Percentiles rank a stretch among this genome's conserved stretches.
Evolutionary conservation across 2,888 invertebrate genomes (phyloP).

Genomic region (Neoscelio sp.): DNA sequence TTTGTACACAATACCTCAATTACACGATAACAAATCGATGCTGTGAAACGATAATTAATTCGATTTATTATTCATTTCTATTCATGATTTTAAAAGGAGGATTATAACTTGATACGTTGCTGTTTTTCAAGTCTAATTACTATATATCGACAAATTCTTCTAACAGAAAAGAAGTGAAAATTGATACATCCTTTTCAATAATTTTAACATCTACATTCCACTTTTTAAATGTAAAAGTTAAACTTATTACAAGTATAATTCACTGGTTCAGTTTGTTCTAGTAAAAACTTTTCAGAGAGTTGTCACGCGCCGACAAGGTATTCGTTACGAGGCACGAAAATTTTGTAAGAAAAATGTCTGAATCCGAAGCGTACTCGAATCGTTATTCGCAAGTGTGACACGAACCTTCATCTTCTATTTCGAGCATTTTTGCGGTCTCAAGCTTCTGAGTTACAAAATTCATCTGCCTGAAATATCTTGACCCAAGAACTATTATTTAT

Average conservation of each 20-base stretch:
- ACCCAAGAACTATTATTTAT: constrained; percentile 39
- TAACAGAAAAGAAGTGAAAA: too few species aligned
- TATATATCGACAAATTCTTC: too few species aligned
- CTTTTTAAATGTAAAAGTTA: constrained; percentile 30
- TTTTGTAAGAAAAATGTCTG: constrained; percentile 53
- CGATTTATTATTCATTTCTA: neutral
- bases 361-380: constrained; percentile 30
- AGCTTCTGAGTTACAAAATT: constrained; percentile 10
- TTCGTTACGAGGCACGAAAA: constrained; percentile 55
- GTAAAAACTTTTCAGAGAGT: constrained; percentile 43
- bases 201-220: constrained; percentile 19
- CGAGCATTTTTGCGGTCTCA: neutral
- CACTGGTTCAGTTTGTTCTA: constrained; percentile 17
- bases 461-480: constrained; percentile 24
- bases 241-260: constrained; percentile 54
- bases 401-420: constrained; percentile 27
- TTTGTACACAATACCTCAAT: constrained; percentile 28
- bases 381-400: constrained; percentile 53
- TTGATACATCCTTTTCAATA: constrained; percentile 15
- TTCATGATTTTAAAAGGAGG: too few species aligned
- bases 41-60: neutral
- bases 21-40: constrained; percentile 29
- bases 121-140: too few species aligned
- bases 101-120: too few species aligned
- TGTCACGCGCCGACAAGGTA: constrained; percentile 47